Evolutionary conservation across 2,113 vertebrate species (phyloP), one percentile per base, ranked within the genome.

Genomic region (Haplochromis vanheusdeni): DNA sequence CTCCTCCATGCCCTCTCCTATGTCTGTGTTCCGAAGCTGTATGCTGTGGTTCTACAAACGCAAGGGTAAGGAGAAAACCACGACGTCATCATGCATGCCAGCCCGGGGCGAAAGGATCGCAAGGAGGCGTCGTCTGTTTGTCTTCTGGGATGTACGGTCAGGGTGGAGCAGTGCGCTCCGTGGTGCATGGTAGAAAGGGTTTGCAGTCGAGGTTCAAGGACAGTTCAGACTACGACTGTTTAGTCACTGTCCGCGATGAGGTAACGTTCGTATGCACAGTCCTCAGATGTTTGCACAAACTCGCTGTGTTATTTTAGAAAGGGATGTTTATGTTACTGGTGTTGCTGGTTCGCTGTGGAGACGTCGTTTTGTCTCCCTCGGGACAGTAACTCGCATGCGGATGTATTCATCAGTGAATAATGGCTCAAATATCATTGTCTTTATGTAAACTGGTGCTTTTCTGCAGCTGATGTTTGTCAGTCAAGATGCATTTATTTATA

Each of bases 11-110:
- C 98, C 97, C 97, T 98, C 97, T 97, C 96, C 96, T 96, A 98
- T 98, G 98, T 97, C 98, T 97, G 97, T 99, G 97, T 99, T 99
- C 96, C 97, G 97, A 96, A 98, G 98, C 98, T 99, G 98, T 98
- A 98, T 99, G 97, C 97, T 99, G 96, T 99, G 98, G 98, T 97
- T 99, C 97, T 97, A 97, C 97, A 96, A 97, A 97, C 98, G 97
- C 97, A 99, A 98, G 98, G 98, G 98, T 99, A 99, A 99, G 98
- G 96, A 95, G 96, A 88, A 91, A 84, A 85, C 52, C 42, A 40
- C 85, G 90, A 91, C 81, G 80, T 92, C 84, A 35, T 31, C 81
- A 87, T 95, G 94, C 91, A 89, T 94, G 91, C 82, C 85, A 55
- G 81, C 56, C 75, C 84, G 2, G 79, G 86, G 79, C 28, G 2